A percentile compares a stretch with the other conserved stretches of the same genome.
Evolutionary conservation across 2,797 vertebrate genomes (phyloP).

Genomic region (Characodon lateralis): DNA sequence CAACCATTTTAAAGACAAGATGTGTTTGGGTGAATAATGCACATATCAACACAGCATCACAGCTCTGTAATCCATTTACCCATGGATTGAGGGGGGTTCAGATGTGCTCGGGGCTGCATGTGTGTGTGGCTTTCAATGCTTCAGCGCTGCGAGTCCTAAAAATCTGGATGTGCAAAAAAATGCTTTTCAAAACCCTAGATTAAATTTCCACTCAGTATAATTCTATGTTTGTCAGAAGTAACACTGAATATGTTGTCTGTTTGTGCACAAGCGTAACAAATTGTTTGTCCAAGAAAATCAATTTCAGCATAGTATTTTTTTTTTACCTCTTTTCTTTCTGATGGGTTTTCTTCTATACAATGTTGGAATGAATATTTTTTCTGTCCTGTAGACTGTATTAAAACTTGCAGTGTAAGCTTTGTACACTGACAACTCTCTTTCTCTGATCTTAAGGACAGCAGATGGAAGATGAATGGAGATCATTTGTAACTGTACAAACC

Average conservation of each 20-base stretch:
- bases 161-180: constrained; percentile 18
- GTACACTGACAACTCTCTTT: constrained; percentile 3
- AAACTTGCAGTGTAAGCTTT: not conserved
- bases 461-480: not conserved
- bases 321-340: not conserved
- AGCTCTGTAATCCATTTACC: constrained; percentile 41
- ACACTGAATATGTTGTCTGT: constrained; percentile 7
- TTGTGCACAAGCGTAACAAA: constrained; percentile 14
- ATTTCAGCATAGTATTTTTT: not conserved
- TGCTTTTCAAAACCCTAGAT: not conserved
- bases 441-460: not conserved
- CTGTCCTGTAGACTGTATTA: not conserved
- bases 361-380: constrained; percentile 14
- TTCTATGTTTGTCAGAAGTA: constrained; percentile 11
- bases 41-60: constrained; percentile 29
- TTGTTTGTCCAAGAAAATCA: constrained; percentile 12
- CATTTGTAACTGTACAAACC: not conserved
- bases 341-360: not conserved
- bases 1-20: constrained; percentile 33
- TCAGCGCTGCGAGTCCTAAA: not conserved
- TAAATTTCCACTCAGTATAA: not conserved
- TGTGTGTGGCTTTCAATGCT: constrained; percentile 9
- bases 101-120: not conserved
- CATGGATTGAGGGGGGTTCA: constrained; percentile 5
- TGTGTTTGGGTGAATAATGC: constrained; percentile 9